These are phyloP conservation scores for Lota lota DNA, from an alignment of 2,113 vertebrate genomes.

Conservation along the genomic window DNA sequence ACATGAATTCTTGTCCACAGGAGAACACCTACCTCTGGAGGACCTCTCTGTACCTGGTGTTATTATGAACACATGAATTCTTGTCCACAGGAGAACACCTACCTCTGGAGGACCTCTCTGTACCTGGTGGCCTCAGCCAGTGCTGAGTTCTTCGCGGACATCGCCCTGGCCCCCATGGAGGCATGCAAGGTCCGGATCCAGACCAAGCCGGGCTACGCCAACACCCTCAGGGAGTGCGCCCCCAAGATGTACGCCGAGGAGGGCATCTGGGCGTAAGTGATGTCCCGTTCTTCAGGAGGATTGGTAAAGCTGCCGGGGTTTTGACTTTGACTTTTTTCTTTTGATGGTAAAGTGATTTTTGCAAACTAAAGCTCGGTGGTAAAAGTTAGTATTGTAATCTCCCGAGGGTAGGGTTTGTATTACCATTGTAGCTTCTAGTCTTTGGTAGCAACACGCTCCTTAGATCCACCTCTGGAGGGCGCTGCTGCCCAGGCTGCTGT, in stretches of 20 bases:
- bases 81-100: constrained; percentile 84
- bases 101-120: constrained; percentile 94
- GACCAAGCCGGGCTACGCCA: constrained; percentile 95
- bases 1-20: constrained; percentile 53
- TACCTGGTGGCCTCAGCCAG: constrained; percentile 97
- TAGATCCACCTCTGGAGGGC: constrained; percentile 86
- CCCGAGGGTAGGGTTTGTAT: too few relatives aligned
- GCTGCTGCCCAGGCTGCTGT: constrained; percentile 67
- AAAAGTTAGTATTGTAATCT: too few relatives aligned
- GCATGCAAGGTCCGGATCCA: constrained; percentile 97
- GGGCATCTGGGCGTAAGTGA: constrained; percentile 92
- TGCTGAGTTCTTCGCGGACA: constrained; percentile 98
- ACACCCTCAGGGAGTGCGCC: constrained; percentile 86
- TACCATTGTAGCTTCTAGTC: too few relatives aligned
- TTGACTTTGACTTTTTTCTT: too few relatives aligned
- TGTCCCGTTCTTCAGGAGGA: background rate
- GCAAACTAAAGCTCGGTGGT: too few relatives aligned
- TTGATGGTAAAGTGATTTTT: too few relatives aligned
- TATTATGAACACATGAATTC: too few relatives aligned
- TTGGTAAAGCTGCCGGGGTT: background rate
- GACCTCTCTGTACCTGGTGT: constrained; percentile 74
- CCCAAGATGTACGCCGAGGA: constrained; percentile 97
- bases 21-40: constrained; percentile 75
- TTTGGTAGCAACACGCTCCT: constrained; percentile 74
- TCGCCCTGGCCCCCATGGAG: constrained; percentile 99